Conservation (phyloP, 2,113 vertebrate species). For the Rutilus rutilus region DNA sequence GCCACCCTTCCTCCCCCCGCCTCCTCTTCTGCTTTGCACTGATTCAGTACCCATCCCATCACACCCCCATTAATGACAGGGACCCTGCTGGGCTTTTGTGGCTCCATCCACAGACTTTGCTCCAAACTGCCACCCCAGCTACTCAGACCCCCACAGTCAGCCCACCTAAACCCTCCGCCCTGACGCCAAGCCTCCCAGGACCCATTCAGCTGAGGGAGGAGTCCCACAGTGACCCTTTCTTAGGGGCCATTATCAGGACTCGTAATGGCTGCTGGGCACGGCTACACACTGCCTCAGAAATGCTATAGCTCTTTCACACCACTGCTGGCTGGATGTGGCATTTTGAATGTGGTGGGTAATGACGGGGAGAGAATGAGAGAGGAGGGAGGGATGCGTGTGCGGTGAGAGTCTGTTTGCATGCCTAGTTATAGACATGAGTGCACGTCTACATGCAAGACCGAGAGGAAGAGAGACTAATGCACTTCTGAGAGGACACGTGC, state of each 20-base stretch:
- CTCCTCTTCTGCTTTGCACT: slow-evolving; percentile 34
- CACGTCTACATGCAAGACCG: not conserved
- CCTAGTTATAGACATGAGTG: slow-evolving; percentile 18
- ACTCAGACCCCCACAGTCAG: slow-evolving; percentile 43
- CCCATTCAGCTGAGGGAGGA: slow-evolving; percentile 43
- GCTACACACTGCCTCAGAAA: slow-evolving; percentile 51
- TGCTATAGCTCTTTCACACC: slow-evolving; percentile 41
- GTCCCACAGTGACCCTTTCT: slow-evolving; percentile 53
- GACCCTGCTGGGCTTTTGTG: slow-evolving; percentile 64
- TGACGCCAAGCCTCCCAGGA: slow-evolving; percentile 45
- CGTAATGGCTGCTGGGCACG: slow-evolving; percentile 59
- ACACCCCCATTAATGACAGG: slow-evolving; percentile 61
- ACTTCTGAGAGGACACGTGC: slow-evolving; percentile 41
- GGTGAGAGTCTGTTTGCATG: not conserved
- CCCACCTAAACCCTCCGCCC: slow-evolving; percentile 50
- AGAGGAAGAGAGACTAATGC: slow-evolving; percentile 9
- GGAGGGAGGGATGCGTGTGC: not conserved
- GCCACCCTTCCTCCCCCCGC: not conserved
- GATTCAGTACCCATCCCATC: slow-evolving; percentile 49
- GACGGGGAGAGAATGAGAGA: slow-evolving; percentile 50
- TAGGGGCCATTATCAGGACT: slow-evolving; percentile 47
- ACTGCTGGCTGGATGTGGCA: slow-evolving; percentile 46
- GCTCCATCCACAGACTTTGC: slow-evolving; percentile 48
- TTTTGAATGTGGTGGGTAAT: slow-evolving; percentile 54
- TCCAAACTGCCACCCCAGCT: slow-evolving; percentile 49